Base-by-base conservation (phyloP, 2,113 vertebrate species). In the Podocnemis expansa region DNA sequence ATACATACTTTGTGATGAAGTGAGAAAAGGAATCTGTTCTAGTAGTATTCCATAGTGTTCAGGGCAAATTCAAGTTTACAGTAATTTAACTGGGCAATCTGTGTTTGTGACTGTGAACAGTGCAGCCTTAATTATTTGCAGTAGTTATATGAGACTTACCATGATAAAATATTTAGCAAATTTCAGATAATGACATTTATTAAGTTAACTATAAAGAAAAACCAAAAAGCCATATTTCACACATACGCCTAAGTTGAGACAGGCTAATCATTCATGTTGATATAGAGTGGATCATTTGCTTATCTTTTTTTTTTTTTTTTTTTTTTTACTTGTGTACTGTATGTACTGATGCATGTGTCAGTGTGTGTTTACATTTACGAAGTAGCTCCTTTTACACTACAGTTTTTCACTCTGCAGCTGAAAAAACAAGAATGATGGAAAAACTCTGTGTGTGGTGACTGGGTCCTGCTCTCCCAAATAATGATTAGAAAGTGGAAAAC, bases 201-300 rank as follows among this genome's bases (percentile, higher is more conserved):
- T 84, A 55, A 87, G n/a, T 60, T 94, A 94, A 85, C 87, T 95
- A 80, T 91, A 84, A 22, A 67, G 31, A 94, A 85, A 10, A 93
- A 34, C 16, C 12, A 49, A 82, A 43, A 79, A 8, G 4, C 29
- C n/a, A 86, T 78, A 55, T 70, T 93, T 83, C 54, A n/a, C 60
- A 6, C 4, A 24, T 87, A n/a, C n/a, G 10, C 41, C 87, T 14
- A 38, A 92, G 52, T 9, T 85, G 9, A 79, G n/a, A 75, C 78
- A 47, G 63, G 27, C 52, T 93, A 25, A 82, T 87, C 2, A 1
- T 84, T 73, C 41, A 38, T n/a, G 31, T 54, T 94, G 54, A 17
- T 51, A 12, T 25, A n/a, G 38, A 82, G 12, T 49, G 45, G 84
- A 78, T 29, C 75, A 8, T 29, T 51, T 58, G 45, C 84, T 14